These are phyloP conservation scores for Coracopsis vasa DNA, from an alignment of 2,113 vertebrate genomes.

Conservation along the genomic window DNA sequence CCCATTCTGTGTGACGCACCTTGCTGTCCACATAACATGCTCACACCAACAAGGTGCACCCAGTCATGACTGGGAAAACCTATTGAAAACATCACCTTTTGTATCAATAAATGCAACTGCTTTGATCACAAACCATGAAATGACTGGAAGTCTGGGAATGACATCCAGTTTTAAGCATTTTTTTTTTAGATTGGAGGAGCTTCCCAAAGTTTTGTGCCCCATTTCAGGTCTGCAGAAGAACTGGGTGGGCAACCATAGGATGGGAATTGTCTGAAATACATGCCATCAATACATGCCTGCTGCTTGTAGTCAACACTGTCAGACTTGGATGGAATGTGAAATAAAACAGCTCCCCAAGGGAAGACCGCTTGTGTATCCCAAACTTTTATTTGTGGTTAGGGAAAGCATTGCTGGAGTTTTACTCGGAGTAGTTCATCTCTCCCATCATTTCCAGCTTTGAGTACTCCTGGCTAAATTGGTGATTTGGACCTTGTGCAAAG, in stretches of 20 bases:
- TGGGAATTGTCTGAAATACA: not conserved
- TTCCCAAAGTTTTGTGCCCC: not conserved
- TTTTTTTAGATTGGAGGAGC: not conserved
- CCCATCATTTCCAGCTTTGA: not conserved
- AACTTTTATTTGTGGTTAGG: not conserved
- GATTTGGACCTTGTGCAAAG: not conserved
- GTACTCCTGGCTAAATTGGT: not conserved
- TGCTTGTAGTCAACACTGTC: not conserved
- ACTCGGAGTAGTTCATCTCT: not conserved
- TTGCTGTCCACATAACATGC: not conserved
- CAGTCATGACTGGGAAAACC: not conserved
- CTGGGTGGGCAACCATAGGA: not conserved
- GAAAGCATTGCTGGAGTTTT: not conserved
- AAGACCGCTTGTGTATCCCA: not conserved
- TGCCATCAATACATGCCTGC: not conserved
- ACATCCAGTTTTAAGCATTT: not conserved
- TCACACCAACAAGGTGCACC: not conserved
- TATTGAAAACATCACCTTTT: not conserved
- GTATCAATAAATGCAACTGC: not conserved
- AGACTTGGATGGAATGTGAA: not conserved
- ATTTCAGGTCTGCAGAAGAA: not conserved
- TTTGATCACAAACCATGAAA: not conserved
- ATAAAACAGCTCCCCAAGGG: not conserved
- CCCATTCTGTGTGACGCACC: not conserved
- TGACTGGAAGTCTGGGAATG: not conserved